Conservation (phyloP, 2,797 vertebrate species). For the Halcyon badia region DNA sequence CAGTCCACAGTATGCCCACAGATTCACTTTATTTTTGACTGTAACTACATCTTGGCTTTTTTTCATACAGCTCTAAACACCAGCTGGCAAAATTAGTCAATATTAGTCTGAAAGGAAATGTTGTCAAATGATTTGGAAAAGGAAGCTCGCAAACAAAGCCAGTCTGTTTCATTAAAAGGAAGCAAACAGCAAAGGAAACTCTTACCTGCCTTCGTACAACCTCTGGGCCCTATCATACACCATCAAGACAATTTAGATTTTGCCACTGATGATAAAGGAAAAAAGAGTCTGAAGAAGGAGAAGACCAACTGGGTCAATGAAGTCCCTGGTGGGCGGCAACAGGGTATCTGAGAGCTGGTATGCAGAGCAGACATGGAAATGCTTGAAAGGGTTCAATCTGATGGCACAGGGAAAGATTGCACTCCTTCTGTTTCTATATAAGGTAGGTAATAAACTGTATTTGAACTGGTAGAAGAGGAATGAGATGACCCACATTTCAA, state of each 20-base stretch:
- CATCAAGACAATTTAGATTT: background rate
- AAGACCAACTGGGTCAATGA: conserved; percentile 35
- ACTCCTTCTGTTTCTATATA: conserved; percentile 10
- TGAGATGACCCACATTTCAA: conserved; percentile 64
- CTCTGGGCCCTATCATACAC: background rate
- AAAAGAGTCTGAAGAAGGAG: background rate
- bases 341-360: background rate
- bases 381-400: conserved; percentile 32
- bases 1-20: background rate
- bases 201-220: background rate
- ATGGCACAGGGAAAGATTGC: background rate
- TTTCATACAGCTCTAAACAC: background rate
- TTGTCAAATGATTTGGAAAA: background rate
- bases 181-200: background rate
- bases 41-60: background rate
- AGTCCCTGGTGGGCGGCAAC: background rate
- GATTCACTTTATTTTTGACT: background rate
- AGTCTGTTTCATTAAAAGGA: background rate
- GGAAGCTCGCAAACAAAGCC: background rate
- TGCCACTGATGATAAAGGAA: background rate
- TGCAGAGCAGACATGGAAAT: background rate
- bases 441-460: conserved; percentile 56
- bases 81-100: conserved; percentile 19
- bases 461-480: conserved; percentile 34
- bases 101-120: conserved; percentile 9